Base-by-base conservation (phyloP, 1,140 invertebrate genomes). In the Dendroctonus ponderosae region DNA sequence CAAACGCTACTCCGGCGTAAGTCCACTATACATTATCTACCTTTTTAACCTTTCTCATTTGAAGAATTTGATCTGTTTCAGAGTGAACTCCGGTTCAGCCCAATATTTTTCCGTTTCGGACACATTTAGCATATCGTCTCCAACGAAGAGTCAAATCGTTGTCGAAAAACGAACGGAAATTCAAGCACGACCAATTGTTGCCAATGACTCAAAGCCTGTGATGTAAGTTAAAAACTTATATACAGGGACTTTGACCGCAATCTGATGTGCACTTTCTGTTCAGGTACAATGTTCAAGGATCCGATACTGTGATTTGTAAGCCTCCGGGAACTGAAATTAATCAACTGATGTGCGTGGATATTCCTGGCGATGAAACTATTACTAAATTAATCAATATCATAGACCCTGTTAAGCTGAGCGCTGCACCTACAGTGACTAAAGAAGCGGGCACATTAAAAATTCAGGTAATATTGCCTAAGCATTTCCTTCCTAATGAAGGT, bases 61-160 rank as follows among this genome's bases (percentile, higher is more conserved):
- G 44, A 1, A 1, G 12, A 2, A 44, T 44, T 7, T n/a, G 43
- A 12, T 9, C n/a, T 51, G 7, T 51, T 51, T n/a, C 49, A 51
- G 43, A 46, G n/a, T 46, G 4, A 46, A 4, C 4, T 46, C 43
- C 8, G 1, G 4, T 46, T 1, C 56, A 12, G 39, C 38, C 9
- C 62, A 65, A 42, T 57, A 49, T 11, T 57, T 65, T 42, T 39
- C 53, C 5, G 53, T 57, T 42, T 50, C 62, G 3, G 54, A 50
- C 42, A 53, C 86, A 8, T 93, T 93, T 78, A 90, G 89, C 51
- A 90, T 87, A 42, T 90, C 88, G 0, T 88, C 87, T 2, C 90
- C 91, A 74, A 84, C 83, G 37, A 91, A 91, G 77, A 93, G 90
- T 73, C 86, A 87, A 48, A 95, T 95, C 69, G 82, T 91, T 5